A percentile compares a stretch with the other conserved stretches of the same genome.
Conservation (phyloP, 2,888 invertebrate species). For the Shargacucullia verbasci region DNA sequence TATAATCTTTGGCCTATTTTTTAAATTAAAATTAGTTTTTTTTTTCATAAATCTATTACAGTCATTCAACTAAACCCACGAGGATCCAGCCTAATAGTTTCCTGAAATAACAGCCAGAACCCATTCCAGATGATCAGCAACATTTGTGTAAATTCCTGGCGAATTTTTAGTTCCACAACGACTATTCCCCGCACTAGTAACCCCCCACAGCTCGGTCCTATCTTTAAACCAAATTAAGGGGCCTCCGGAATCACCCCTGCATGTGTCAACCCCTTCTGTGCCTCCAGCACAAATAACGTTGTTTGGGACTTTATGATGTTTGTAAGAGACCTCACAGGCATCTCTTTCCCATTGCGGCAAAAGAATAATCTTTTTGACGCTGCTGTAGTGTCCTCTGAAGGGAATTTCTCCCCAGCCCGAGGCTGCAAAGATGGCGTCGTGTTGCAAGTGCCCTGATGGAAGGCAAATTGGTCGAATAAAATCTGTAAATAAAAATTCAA, state of each 20-base stretch:
- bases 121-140: constrained; percentile 69
- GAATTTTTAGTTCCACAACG: constrained; percentile 66
- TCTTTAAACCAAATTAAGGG: constrained; percentile 65
- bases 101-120: constrained; percentile 54
- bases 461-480: constrained; percentile 76
- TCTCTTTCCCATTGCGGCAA: constrained; percentile 63
- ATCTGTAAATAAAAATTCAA: constrained; percentile 59
- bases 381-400: constrained; percentile 56
- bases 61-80: neutral
- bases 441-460: constrained; percentile 56
- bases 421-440: constrained; percentile 57
- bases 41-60: neutral
- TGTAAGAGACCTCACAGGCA: constrained; percentile 60
- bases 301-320: constrained; percentile 54
- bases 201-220: constrained; percentile 67
- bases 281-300: constrained; percentile 74
- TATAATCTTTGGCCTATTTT: neutral
- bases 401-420: constrained; percentile 72
- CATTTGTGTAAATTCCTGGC: constrained; percentile 73
- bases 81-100: constrained; percentile 8
- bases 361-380: constrained; percentile 67
- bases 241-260: constrained; percentile 76
- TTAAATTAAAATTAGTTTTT: neutral
- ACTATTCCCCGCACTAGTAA: constrained; percentile 67
- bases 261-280: constrained; percentile 66